Evolutionary conservation across 2,888 invertebrate species (phyloP).

Genomic region (Troilus luridus): DNA sequence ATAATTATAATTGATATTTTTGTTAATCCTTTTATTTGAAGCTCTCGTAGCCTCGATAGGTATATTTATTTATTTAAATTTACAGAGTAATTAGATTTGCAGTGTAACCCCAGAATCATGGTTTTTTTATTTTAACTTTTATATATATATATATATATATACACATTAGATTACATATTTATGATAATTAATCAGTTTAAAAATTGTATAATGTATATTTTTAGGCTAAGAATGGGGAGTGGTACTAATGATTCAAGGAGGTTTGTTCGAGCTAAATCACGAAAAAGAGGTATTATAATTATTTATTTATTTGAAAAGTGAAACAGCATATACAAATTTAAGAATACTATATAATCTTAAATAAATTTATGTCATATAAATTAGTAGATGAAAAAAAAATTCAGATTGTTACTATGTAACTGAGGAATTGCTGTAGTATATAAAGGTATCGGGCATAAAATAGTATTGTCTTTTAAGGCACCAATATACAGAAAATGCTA

Average conservation of each 20-base stretch:
- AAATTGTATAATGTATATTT: background rate
- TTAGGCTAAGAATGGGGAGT: conserved; percentile 21
- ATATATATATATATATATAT: background rate
- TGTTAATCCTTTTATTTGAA: no score
- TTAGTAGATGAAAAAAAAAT: background rate
- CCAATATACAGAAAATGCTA: no score
- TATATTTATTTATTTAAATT: no score
- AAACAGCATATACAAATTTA: background rate
- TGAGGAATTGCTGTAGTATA: no score
- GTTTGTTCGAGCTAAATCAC: conserved; percentile 28
- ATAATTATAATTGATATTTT: no score
- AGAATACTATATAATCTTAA: background rate
- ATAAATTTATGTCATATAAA: background rate
- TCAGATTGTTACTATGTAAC: no score
- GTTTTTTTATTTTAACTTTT: background rate
- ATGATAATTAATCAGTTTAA: background rate
- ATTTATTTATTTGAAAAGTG: background rate
- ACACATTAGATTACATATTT: background rate
- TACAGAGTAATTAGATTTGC: no score
- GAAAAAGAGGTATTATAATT: conserved; percentile 14
- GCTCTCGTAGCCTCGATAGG: no score
- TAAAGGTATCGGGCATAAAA: no score
- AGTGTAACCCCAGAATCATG: no score
- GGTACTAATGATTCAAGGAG: conserved; percentile 19
- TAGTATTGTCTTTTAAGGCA: no score